Base-by-base conservation (phyloP, 2,888 invertebrate species). In the Camptogramma bilineatum region DNA sequence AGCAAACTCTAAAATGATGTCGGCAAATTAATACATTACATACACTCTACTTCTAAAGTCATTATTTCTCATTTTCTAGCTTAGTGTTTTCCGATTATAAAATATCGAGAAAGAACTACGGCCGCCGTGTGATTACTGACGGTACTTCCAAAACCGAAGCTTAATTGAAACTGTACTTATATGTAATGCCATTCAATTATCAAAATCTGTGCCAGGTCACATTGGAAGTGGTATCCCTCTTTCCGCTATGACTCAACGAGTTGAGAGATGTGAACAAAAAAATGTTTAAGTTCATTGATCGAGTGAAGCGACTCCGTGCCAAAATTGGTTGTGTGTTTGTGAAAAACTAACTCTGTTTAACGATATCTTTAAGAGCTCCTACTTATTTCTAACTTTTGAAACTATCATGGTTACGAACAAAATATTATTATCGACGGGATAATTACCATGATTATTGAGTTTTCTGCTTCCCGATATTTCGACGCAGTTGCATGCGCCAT, bases 121-220 rank as follows among this genome's bases (percentile, higher is more conserved):
- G 13, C 34, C 13, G 34, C 13, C 13, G 10, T 9, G 31, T 44
- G 1, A 7, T 17, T 13, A 13, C 7, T 17, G 44, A 3, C 44
- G 17, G 16, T 44, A 1, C 7, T 44, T 44, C 16, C 1, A 17
- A 44, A 39, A 17, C 5, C 17, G 4, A 13, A 13, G 44, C 42
- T n/a, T 16, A 16, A 7, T 16, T 44, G 16, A 44, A 53, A 53
- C 18, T 50, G 50, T 57, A 51, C 57, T 17, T 53, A 39, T 21
- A 21, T 44, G 17, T 42, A 52, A 42, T 57, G 42, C 17, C 19
- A 52, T 62, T 63, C 34, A 50, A 62, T 62, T 63, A 57, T 19
- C 47, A 5, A 24, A 57, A 63, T 52, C 47, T n/a, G 62, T 57
- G 57, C 31, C 62, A 63, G 57, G 48, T 53, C 62, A 51, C 42